Percentiles rank a stretch among this genome's conserved stretches.
phyloP scores from a whole-genome alignment of 2,797 vertebrate genomes.

The Zenarchopterus dispar region DNA sequence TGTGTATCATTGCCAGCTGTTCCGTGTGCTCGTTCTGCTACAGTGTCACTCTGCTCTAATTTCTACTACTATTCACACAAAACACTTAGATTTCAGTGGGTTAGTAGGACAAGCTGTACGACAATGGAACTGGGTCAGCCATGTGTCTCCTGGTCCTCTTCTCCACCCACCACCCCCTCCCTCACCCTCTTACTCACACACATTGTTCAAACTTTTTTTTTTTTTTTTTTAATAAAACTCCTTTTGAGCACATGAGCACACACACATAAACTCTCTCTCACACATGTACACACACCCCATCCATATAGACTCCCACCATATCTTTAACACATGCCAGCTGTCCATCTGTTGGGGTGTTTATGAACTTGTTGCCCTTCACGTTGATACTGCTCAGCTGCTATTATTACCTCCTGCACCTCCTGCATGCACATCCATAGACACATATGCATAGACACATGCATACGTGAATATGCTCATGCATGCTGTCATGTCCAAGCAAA shows the following conservation, averaged over 20 bases:
- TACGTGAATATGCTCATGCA: slow-evolving; percentile 35
- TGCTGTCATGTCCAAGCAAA: slow-evolving; percentile 38
- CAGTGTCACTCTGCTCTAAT: neutral
- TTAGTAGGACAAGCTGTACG: slow-evolving; percentile 55
- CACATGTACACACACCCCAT: slow-evolving; percentile 20
- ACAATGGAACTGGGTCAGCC: slow-evolving; percentile 67
- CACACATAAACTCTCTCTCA: slow-evolving; percentile 10
- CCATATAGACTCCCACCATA: slow-evolving; percentile 34
- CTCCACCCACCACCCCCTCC: neutral
- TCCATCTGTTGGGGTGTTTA: slow-evolving; percentile 56
- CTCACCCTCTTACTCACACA: slow-evolving; percentile 11
- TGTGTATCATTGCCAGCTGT: neutral
- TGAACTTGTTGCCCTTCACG: slow-evolving; percentile 47
- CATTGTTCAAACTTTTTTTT: slow-evolving; percentile 49
- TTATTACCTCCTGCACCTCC: slow-evolving; percentile 53
- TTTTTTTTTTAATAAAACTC: slow-evolving; percentile 35
- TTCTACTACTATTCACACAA: neutral
- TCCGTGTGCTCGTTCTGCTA: neutral
- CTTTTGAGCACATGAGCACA: slow-evolving; percentile 32
- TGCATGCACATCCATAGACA: slow-evolving; percentile 38
- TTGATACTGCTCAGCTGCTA: slow-evolving; percentile 52
- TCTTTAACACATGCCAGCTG: slow-evolving; percentile 49
- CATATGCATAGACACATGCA: slow-evolving; percentile 25
- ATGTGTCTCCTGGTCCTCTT: slow-evolving; percentile 48
- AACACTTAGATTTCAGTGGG: slow-evolving; percentile 36